A percentile compares a stretch with the other conserved stretches of the same genome.
These are phyloP conservation scores for Mareca strepera DNA, from an alignment of 2,797 vertebrate species.

Conservation along the genomic window DNA sequence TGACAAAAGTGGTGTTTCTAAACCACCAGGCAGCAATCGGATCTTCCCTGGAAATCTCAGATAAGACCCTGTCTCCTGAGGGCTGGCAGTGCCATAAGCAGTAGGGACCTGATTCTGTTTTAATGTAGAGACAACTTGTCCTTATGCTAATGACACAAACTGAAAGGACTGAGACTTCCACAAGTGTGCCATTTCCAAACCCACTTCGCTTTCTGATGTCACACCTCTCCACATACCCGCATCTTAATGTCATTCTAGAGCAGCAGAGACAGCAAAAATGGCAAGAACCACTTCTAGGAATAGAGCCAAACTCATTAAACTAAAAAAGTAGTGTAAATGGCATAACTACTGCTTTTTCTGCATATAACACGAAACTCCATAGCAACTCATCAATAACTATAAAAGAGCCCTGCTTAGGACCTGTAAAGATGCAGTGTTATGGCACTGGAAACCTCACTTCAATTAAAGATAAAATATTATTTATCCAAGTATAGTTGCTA, in stretches of 20 bases:
- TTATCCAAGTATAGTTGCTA: rapidly evolving
- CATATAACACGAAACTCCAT: neutral
- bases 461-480: neutral
- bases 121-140: neutral
- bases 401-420: neutral
- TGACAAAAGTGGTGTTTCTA: rapidly evolving
- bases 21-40: neutral
- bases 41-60: neutral
- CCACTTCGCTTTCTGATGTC: neutral
- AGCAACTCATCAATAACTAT: neutral
- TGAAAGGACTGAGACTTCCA: neutral
- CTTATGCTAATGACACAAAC: neutral
- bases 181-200: neutral
- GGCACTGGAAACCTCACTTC: rapidly evolving
- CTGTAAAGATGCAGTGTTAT: neutral
- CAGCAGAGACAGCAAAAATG: neutral
- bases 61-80: neutral
- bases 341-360: neutral
- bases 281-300: slow-evolving; percentile 56
- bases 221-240: neutral
- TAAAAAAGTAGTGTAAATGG: slow-evolving; percentile 38
- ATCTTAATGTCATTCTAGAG: slow-evolving; percentile 23
- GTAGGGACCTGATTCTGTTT: neutral
- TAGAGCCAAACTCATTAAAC: slow-evolving; percentile 56
- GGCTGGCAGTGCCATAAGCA: neutral